Percentiles rank a stretch among this genome's conserved stretches.
Conservation (phyloP, 2,113 vertebrate species). For the Cheilinus undulatus region DNA sequence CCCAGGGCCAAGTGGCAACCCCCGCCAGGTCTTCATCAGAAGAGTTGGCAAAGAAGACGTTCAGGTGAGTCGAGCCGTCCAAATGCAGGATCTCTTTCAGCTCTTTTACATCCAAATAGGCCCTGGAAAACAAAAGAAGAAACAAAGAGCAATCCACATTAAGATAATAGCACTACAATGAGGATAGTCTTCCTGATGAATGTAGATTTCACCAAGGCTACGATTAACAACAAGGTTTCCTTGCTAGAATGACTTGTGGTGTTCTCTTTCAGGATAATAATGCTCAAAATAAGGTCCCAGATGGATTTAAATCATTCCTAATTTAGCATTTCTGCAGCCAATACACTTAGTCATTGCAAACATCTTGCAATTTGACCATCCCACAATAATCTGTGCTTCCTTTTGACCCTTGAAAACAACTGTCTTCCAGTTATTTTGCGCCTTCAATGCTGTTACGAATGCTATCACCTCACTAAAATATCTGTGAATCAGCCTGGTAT, state of each 20-base stretch:
- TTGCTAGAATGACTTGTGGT: constrained; percentile 6
- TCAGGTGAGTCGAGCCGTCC: constrained; percentile 96
- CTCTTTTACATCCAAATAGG: constrained; percentile 97
- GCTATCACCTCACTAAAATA: not conserved
- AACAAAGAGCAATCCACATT: constrained; percentile 32
- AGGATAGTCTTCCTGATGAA: constrained; percentile 1
- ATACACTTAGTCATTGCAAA: not conserved
- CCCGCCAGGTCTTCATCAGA: constrained; percentile 97
- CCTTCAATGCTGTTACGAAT: not conserved
- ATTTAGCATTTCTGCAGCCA: not conserved
- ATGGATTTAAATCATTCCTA: constrained; percentile 26
- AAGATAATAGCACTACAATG: constrained; percentile 23
- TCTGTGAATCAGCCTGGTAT: constrained; percentile 16
- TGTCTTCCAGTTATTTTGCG: not conserved
- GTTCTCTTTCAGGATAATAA: constrained; percentile 32
- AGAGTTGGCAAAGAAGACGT: constrained; percentile 99
- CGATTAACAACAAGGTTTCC: constrained; percentile 12
- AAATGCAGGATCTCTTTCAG: constrained; percentile 94
- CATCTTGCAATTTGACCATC: constrained; percentile 5
- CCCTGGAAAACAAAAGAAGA: constrained; percentile 82
- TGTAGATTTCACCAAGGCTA: constrained; percentile 26
- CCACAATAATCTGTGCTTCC: constrained; percentile 6
- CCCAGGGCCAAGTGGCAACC: constrained; percentile 98
- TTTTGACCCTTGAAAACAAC: constrained; percentile 8
- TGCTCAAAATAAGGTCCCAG: constrained; percentile 27